Base-by-base conservation (phyloP, 92 coral and sea anemone species). In the Porites lobata region DNA sequence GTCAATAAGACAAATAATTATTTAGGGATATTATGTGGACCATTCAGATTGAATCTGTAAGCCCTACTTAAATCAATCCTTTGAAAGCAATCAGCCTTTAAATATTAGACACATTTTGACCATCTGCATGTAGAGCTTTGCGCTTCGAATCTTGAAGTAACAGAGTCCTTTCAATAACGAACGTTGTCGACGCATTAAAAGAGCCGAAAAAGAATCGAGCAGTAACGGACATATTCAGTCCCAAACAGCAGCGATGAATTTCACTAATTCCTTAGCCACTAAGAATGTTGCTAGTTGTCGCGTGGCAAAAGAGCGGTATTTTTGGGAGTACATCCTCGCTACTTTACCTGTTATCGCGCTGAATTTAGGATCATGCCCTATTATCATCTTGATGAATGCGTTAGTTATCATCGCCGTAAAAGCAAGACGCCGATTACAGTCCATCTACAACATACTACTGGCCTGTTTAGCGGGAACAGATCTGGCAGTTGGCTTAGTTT, bases 391-490 rank as follows among this genome's bases (percentile, higher is more conserved):
- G 9, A 65, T 79, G 72, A 79, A 79, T 73, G 54, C 29, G 9
- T 66, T 79, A 18, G 64, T 79, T 10, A 79, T 79, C 18, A 1
- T 79, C 70, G 73, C 73, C 26, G 43, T 79, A 50, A 79, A 79
- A 51, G 14, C 61, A 19, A 47, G 66, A 50, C 72, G 62, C 21
- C 51, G 72, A 7, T 50, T 79, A 54, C 84, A 79, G 57, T 64
- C 84, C 43, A 79, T 0, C 14, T 13, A 65, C 52, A 79, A 79
- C 73, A 79, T 79, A 9, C 6, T 79, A 73, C 51, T 79, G 62
- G 84, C 84, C 6, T 13, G 74, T 65, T 65, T 79, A 21, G 84
- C 74, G 51, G 71, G 58, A 64, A 64, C 83, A 64, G 84, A 79
- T 66, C 21, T 79, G 62, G 43, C 47, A 20, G 72, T 79, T 2